These are phyloP conservation scores for Paratilapia polleni DNA, from an alignment of 2,113 vertebrate species.

Conservation along the genomic window DNA sequence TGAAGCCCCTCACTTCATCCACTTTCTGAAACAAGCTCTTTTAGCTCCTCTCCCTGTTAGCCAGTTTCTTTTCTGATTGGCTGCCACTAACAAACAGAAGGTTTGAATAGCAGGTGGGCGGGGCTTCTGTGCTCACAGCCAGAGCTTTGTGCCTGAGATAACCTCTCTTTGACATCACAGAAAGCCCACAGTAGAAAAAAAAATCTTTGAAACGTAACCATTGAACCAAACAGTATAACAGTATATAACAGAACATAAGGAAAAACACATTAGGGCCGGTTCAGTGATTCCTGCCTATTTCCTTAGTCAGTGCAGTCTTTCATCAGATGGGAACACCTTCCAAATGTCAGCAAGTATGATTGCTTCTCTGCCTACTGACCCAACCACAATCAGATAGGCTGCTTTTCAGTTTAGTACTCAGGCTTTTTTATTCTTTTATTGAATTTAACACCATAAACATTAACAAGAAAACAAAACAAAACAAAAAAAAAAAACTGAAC, in stretches of 20 bases:
- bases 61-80: background rate
- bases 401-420: background rate
- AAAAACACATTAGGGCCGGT: background rate
- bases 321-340: background rate
- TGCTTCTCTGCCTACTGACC: background rate
- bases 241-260: background rate
- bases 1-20: background rate
- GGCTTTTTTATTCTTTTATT: background rate
- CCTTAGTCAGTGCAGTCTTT: background rate
- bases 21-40: no score
- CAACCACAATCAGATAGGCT: background rate
- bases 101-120: background rate
- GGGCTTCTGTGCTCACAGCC: background rate
- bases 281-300: background rate
- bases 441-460: background rate
- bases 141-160: background rate
- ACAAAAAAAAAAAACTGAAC: no score
- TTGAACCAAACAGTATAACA: no score
- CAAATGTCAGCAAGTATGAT: conserved; percentile 1
- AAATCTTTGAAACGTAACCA: background rate
- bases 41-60: background rate
- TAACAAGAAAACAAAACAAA: background rate
- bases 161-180: no score
- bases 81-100: background rate
- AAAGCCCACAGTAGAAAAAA: background rate